Base-by-base conservation (phyloP, 2,888 invertebrate species). In the Ceramica pisi region DNA sequence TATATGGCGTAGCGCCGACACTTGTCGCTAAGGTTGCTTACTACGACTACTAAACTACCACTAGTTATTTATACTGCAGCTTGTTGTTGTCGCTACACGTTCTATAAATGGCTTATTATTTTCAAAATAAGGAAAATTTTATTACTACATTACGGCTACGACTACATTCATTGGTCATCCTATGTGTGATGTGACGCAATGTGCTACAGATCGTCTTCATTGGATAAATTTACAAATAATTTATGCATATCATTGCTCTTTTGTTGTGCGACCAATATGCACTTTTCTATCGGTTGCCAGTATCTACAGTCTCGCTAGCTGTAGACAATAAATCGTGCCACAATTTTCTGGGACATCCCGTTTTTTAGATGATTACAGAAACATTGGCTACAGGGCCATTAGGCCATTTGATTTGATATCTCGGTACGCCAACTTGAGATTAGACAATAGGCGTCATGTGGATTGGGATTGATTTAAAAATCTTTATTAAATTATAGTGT, bases 1-100 rank as follows among this genome's bases (percentile, higher is more conserved):
- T 92, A 91, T 92, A 92, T 89, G 93, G 93, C 86, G 84, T 87
- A 89, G 88, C 86, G 86, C 84, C 87, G 86, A 87, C 89, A 88
- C 88, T 89, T 87, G 91, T 88, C 82, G 79, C 84, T 81, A 83
- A 87, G 83, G 84, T 87, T 89, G 87, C 83, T 87, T 86, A 80
- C 81, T 71, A 79, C 75, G 74, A 80, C 80, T 71, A 78, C 76
- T 75, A 80, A 70, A 70, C 67, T 59, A 83, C 68, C n/a, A 53
- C 67, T 67, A 61, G 67, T 78, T 86, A 87, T 86, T 85, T 87
- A 76, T 83, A 81, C 50, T 21, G 46, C 50, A 63, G 57, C 48
- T 80, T 81, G 78, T 74, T 82, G 70, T 86, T 80, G 77, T 69
- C 59, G 61, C 67, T 75, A 44, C 53, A 63, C 7, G 66, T 63